These are phyloP conservation scores for Drosophila borborema DNA, from an alignment of 2,888 invertebrate species.

Conservation along the genomic window DNA sequence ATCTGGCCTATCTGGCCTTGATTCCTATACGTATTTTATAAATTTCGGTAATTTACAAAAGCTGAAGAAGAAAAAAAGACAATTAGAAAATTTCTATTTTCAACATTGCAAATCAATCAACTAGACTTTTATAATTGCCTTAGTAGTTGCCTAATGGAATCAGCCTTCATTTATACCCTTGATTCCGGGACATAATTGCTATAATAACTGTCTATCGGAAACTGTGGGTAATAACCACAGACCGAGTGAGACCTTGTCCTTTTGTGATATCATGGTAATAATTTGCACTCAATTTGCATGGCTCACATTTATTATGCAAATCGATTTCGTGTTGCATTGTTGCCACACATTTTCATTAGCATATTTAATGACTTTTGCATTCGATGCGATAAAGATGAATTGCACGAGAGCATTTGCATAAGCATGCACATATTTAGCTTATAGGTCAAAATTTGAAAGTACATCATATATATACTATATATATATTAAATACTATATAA, in stretches of 20 bases:
- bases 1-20: not conserved
- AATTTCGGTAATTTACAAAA: not conserved
- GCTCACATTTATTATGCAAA: slow-evolving; percentile 57
- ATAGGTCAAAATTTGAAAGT: slow-evolving; percentile 43
- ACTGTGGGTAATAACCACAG: slow-evolving; percentile 46
- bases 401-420: slow-evolving; percentile 45
- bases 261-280: slow-evolving; percentile 50
- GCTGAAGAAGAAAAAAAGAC: not conserved
- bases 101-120: not conserved
- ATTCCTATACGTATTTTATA: not conserved
- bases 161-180: slow-evolving; percentile 7
- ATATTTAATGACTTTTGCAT: slow-evolving; percentile 51
- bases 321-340: slow-evolving; percentile 62
- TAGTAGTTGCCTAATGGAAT: not conserved
- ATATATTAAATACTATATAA: not conserved
- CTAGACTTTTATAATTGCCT: not conserved
- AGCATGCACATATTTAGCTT: slow-evolving; percentile 16
- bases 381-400: slow-evolving; percentile 53
- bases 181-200: slow-evolving; percentile 4
- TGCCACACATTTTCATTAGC: slow-evolving; percentile 49
- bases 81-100: not conserved
- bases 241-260: slow-evolving; percentile 45
- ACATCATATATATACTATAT: not conserved
- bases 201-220: slow-evolving; percentile 13
- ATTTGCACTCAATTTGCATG: slow-evolving; percentile 38